phyloP scores from a whole-genome alignment of 2,113 vertebrate genomes.

The Pteropus alecto region DNA sequence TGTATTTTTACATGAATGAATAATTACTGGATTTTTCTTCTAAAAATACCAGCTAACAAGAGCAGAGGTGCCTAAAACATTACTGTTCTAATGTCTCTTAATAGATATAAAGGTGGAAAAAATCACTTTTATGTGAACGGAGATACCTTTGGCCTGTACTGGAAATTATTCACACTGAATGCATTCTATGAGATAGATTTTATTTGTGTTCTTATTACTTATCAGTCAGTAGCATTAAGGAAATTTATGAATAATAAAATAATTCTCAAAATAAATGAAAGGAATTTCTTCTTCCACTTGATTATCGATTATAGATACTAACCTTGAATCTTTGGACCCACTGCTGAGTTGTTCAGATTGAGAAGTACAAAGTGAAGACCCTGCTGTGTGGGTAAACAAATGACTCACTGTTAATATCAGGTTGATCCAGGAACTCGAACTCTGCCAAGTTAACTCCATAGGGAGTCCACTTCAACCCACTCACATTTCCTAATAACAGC shows the following conservation, averaged over 20 bases:
- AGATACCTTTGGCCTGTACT: neutral
- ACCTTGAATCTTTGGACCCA: constrained; percentile 41
- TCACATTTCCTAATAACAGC: constrained; percentile 87
- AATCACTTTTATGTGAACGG: neutral
- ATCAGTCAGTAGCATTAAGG: constrained; percentile 14
- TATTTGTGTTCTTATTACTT: constrained; percentile 48
- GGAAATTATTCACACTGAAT: neutral
- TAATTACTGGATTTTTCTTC: constrained; percentile 14
- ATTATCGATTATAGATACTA: constrained; percentile 82
- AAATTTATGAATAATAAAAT: constrained; percentile 17
- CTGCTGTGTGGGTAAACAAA: constrained; percentile 88
- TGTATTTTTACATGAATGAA: neutral
- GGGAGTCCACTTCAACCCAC: constrained; percentile 87
- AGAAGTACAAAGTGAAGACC: constrained; percentile 82
- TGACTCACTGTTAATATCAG: constrained; percentile 89
- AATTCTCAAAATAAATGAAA: constrained; percentile 70
- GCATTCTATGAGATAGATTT: neutral
- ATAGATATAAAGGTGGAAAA: neutral
- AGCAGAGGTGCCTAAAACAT: neutral
- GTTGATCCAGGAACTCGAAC: constrained; percentile 80
- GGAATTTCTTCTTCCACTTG: constrained; percentile 77
- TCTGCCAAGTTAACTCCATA: constrained; percentile 85
- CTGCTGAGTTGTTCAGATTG: constrained; percentile 76
- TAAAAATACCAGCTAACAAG: neutral
- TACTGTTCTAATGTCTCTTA: neutral